Evolutionary conservation across 2,113 vertebrate genomes (phyloP).

Genomic region (Bombycilla garrulus): DNA sequence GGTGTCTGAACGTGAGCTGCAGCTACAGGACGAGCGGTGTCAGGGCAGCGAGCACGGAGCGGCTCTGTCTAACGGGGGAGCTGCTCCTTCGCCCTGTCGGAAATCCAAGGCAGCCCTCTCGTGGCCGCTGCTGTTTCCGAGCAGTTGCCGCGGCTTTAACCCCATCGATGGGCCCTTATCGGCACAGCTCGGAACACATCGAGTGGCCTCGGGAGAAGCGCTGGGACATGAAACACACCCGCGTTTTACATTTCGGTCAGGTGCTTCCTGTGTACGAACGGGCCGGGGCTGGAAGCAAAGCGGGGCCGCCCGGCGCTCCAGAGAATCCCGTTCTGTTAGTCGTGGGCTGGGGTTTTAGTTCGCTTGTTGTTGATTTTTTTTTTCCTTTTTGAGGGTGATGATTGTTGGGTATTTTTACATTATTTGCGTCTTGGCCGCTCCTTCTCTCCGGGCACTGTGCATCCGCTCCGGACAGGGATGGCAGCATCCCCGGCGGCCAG

Average conservation of each 20-base stretch:
- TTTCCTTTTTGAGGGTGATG: too few species aligned
- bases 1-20: not conserved
- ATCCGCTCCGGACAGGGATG: not conserved
- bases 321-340: not conserved
- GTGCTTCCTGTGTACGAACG: not conserved
- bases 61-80: too few species aligned
- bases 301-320: not conserved
- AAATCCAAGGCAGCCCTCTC: slow-evolving; percentile 4
- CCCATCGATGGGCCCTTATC: rapidly evolving
- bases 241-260: rapidly evolving
- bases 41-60: too few species aligned
- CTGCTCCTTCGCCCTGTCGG: not conserved
- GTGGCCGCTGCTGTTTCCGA: not conserved
- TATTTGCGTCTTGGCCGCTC: too few species aligned
- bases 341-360: not conserved
- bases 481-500: not conserved
- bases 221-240: rapidly evolving
- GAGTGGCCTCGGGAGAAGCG: not conserved
- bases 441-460: not conserved
- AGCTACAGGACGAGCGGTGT: too few species aligned
- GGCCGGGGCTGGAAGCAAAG: not conserved
- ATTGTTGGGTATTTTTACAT: not conserved
- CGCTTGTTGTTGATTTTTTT: not conserved
- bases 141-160: not conserved
- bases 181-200: rapidly evolving